Evolutionary conservation across 2,797 vertebrate species (phyloP).

Genomic region (Myripristis jacobus): DNA sequence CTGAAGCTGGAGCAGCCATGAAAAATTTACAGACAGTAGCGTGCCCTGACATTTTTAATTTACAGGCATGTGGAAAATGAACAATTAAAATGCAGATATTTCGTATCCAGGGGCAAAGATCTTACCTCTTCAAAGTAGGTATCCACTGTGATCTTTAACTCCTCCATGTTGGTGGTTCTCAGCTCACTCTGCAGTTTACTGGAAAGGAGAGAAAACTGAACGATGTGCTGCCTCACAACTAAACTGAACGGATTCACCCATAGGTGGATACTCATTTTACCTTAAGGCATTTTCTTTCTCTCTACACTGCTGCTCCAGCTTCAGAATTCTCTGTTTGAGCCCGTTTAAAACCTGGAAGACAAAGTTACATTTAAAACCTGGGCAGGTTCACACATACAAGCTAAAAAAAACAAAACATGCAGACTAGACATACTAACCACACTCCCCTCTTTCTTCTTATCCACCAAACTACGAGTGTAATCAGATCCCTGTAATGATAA

Average conservation of each 20-base stretch:
- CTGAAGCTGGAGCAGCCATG: neutral
- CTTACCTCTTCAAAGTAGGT: constrained; percentile 92
- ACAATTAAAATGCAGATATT: neutral
- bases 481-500: constrained; percentile 83
- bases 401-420: neutral
- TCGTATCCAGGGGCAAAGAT: neutral
- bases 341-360: constrained; percentile 85
- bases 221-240: neutral
- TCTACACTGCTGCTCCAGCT: constrained; percentile 91
- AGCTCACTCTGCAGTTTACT: constrained; percentile 92
- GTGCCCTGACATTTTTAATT: neutral
- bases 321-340: constrained; percentile 91
- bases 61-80: neutral
- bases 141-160: constrained; percentile 90
- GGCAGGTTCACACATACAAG: neutral
- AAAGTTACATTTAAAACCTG: constrained; percentile 12
- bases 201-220: constrained; percentile 10
- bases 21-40: no score
- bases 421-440: constrained; percentile 83
- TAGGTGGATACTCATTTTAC: constrained; percentile 70
- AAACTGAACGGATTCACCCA: neutral
- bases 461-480: constrained; percentile 85
- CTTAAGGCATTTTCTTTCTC: constrained; percentile 89
- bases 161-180: constrained; percentile 88
- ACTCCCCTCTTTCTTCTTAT: constrained; percentile 85